Evolutionary conservation across 2,113 vertebrate species (phyloP), one percentile per base, ranked within the genome.

Genomic region (Protomyctophum bolini): DNA sequence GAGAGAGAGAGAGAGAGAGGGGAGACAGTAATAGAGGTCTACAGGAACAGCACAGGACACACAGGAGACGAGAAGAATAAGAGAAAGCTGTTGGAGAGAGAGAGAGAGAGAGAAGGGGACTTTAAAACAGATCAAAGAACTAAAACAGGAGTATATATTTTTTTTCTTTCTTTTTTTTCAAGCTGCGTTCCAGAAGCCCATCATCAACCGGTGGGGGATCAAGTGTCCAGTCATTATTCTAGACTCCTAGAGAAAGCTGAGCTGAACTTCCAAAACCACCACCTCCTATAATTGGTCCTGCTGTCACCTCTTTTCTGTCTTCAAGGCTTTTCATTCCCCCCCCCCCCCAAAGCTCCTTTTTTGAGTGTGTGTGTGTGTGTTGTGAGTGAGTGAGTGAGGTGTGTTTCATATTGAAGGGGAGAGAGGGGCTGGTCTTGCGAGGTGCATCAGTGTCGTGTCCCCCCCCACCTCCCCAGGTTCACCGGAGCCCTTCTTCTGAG

Each of bases 181-280:
- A 41, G 33, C 33, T 41, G 33, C 33, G 33, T 56, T 62, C 74
- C 49, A 80, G 68, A 58, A 68, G 73, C 73, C n/a, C n/a, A n/a
- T n/a, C 83, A 67, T 72, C 33, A 41, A 1, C 33, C 33, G 0
- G 4, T 70, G 59, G 65, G 58, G 81, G 79, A 82, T 84, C 81
- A 83, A 82, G 83, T 79, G 67, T 68, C 33, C 83, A 72, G 68
- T 55, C 48, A 14, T 56, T 77, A 14, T 56, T 77, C 62, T 77
- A 59, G 68, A 6, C 12, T 56, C 75, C 62, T 77, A 59, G 68
- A 6, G 29, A 9, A n/a, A 29, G 64, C 9, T 3, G 21, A 64
- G 68, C 75, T 77, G 68, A 81, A 80, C 80, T 81, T 79, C 33
- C 33, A 41, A 41, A 41, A 3, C 33, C 85, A 63, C 76, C 80